Conservation (phyloP, 2,113 vertebrate genomes). For the Micronisus gabar region DNA sequence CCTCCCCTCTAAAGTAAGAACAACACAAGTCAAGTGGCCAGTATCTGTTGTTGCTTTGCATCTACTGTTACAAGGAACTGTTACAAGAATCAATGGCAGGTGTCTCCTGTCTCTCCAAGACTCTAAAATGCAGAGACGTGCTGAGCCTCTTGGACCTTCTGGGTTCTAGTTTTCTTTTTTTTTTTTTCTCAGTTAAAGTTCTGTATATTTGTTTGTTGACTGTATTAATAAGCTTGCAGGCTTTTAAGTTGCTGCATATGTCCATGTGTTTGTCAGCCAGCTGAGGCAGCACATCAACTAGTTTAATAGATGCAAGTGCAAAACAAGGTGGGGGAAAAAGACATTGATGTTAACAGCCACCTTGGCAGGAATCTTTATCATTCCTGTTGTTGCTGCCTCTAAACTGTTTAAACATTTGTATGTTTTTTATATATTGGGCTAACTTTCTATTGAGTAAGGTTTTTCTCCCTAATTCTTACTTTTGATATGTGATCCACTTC, state of each 20-base stretch:
- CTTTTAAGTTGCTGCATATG: conserved; percentile 51
- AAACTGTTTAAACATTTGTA: conserved; percentile 72
- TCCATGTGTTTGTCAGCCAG: conserved; percentile 59
- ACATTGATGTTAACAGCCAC: not conserved
- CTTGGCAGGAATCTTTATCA: conserved; percentile 58
- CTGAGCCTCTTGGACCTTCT: conserved; percentile 69
- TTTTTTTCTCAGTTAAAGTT: conserved; percentile 63
- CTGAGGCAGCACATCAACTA: conserved; percentile 43
- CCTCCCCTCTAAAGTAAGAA: conserved; percentile 73
- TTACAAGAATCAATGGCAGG: conserved; percentile 58
- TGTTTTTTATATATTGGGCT: conserved; percentile 74
- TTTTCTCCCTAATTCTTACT: conserved; percentile 64
- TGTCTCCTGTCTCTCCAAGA: conserved; percentile 44
- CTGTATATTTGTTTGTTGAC: conserved; percentile 75
- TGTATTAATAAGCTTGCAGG: conserved; percentile 66
- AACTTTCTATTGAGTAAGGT: conserved; percentile 73
- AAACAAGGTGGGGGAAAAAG: conserved; percentile 48
- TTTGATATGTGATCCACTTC: conserved; percentile 62
- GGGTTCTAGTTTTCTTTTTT: conserved; percentile 57
- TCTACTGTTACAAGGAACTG: conserved; percentile 72
- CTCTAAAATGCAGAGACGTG: conserved; percentile 55
- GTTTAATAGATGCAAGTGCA: conserved; percentile 52
- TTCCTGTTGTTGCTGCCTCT: conserved; percentile 66
- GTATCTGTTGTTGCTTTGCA: conserved; percentile 76
- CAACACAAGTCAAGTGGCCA: conserved; percentile 72